Evolutionary conservation across 2,888 invertebrate genomes (phyloP).

Genomic region (Limnephilus marmoratus): DNA sequence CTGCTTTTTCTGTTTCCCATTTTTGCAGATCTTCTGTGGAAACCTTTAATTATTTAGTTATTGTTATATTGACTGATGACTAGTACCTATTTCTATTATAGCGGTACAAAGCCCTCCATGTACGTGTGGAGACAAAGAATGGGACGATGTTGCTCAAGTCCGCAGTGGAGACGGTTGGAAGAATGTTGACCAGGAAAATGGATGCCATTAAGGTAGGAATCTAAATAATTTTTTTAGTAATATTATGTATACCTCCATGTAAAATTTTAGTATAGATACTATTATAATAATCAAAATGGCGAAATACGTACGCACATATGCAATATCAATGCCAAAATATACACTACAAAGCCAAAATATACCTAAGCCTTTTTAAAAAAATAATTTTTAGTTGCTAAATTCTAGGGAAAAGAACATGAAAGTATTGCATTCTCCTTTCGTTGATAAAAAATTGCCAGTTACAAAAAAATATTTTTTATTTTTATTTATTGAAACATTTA

Average conservation of each 20-base stretch:
- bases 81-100: conserved; percentile 69
- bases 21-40: not conserved
- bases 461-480: too few species aligned
- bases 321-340: too few species aligned
- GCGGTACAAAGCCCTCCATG: conserved; percentile 89
- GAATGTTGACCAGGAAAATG: conserved; percentile 92
- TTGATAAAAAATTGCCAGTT: too few species aligned
- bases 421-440: too few species aligned
- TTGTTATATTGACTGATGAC: not conserved
- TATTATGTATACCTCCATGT: too few species aligned
- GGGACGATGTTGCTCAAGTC: conserved; percentile 87
- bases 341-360: too few species aligned
- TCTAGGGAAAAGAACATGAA: too few species aligned
- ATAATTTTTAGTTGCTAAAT: too few species aligned
- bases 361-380: too few species aligned
- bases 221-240: not conserved
- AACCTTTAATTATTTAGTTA: not conserved
- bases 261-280: too few species aligned
- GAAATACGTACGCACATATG: not conserved
- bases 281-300: too few species aligned
- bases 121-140: conserved; percentile 87
- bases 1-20: not conserved
- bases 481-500: too few species aligned
- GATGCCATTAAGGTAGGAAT: conserved; percentile 87
- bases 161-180: conserved; percentile 88